Conservation (phyloP, 2,888 invertebrate species). For the Drosophila pseudotalamancana region DNA sequence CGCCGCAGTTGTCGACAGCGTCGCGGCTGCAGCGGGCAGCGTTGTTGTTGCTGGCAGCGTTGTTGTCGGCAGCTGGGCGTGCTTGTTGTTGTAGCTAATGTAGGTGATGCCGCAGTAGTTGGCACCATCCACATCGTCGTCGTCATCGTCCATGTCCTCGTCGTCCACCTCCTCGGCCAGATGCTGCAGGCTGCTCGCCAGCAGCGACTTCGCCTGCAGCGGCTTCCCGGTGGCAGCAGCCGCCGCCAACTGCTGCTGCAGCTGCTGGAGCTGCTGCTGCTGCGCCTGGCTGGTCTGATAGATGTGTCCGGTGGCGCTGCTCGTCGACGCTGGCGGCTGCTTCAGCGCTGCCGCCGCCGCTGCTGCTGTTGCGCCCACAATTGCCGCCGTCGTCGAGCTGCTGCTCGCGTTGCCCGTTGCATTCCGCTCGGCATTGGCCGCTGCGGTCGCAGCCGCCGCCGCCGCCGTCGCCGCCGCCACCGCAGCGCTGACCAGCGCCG, state of each 20-base stretch:
- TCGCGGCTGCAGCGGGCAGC: slow-evolving; percentile 73
- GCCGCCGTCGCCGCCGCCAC: slow-evolving; percentile 60
- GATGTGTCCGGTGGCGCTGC: slow-evolving; percentile 86
- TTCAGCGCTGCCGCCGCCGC: slow-evolving; percentile 52
- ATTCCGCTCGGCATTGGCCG: slow-evolving; percentile 50
- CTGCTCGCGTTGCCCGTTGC: too few relatives aligned
- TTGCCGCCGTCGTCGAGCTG: slow-evolving; percentile 61
- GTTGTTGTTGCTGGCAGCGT: slow-evolving; percentile 64
- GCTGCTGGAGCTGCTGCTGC: slow-evolving; percentile 72
- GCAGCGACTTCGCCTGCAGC: slow-evolving; percentile 96
- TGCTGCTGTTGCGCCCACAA: slow-evolving; percentile 47
- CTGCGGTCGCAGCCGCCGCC: slow-evolving; percentile 22
- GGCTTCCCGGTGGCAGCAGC: slow-evolving; percentile 98
- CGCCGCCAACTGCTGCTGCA: slow-evolving; percentile 89
- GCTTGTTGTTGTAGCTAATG: slow-evolving; percentile 92
- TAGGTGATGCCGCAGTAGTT: slow-evolving; percentile 90
- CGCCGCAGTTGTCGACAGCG: slow-evolving; percentile 60
- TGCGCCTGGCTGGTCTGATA: slow-evolving; percentile 67
- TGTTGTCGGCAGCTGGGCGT: slow-evolving; percentile 83
- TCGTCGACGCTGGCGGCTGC: slow-evolving; percentile 86
- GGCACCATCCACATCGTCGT: slow-evolving; percentile 96
- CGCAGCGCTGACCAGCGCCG: slow-evolving; percentile 58
- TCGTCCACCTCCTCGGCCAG: slow-evolving; percentile 98
- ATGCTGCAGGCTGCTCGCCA: slow-evolving; percentile 97
- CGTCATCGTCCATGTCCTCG: slow-evolving; percentile 97